Evolutionary conservation across 2,797 vertebrate genomes (phyloP), one percentile per base, ranked within the genome.

Genomic region (Phalloptychus januarius): DNA sequence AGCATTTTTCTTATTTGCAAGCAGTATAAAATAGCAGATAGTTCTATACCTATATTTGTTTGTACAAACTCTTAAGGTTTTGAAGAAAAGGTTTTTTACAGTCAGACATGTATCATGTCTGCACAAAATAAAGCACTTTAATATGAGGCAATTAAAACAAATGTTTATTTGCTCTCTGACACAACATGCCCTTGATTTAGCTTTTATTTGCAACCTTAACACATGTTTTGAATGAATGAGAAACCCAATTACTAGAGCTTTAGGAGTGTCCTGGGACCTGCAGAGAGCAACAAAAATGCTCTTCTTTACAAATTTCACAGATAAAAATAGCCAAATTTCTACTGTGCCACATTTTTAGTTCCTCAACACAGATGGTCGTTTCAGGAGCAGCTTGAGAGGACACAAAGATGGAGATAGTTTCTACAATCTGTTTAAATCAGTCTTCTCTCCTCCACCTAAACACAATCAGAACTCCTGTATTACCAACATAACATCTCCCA

Each of bases 401-500:
- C 75, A 83, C 84, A 65, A 63, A 72, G 79, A 82, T 76, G 70
- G 78, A 79, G 74, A 75, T 80, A 78, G 78, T 88, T 89, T 91
- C 89, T 85, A 85, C 84, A 45, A 84, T 86, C 89, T 89, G 12
- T 28, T n/a, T 86, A 89, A 87, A 50, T 73, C 36, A 20, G 73
- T 77, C 76, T 79, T 71, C 78, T 82, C 72, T 80, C 67, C 54
- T 78, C 71, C 77, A 83, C 85, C 79, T 81, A 86, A 89, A 90
- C 85, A 88, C 83, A 92, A 87, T 88, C 85, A 90, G 87, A 90
- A 74, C 75, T 77, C 77, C 72, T n/a, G 44, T 65, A 73, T 87
- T 83, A 90, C 89, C 88, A 87, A 79, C 83, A 75, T 82, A 88
- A 82, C 83, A 84, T 91, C 83, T 86, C 86, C 81, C 71, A 65